Evolutionary conservation across 2,797 vertebrate species (phyloP), one percentile per base, ranked within the genome.

Genomic region (Macrochelys suwanniensis): DNA sequence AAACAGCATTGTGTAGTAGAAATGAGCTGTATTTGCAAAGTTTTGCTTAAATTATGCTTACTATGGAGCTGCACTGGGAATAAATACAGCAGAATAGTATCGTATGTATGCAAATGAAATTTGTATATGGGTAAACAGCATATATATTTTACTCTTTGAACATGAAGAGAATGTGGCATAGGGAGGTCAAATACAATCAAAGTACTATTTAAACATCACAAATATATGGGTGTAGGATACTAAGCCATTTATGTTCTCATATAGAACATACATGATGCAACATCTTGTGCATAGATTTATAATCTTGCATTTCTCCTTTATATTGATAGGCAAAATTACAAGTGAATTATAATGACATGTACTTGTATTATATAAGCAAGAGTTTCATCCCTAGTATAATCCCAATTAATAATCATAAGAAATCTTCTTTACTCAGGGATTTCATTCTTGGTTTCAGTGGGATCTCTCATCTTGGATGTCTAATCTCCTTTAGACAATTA

Each of bases 381-480:
- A 26, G 33, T 23, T 19, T 81, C 1, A 1, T 33, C n/a, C 28
- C 45, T 12, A 21, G 16, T 47, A 87, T 56, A 87, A 92, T 89
- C 47, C 71, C 56, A 47, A 4, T 88, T 95, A 91, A 80, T 83
- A 89, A 79, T 11, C 15, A 92, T 47, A 92, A 87, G 89, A 74
- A 92, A 90, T 10, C 68, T 90, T 71, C 89, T 81, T 53, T 74
- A 28, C 45, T 93, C 33, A 77, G 80, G 21, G 51, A 87, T 91
- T 92, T 93, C 9, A 59, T 95, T 90, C 17, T 71, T 85, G 47
- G 76, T 87, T 92, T 45, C 31, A 49, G 53, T 57, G 88, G 13
- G 45, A 88, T 11, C 1, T 83, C 37, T 74, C 59, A 90, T 80
- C 51, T 42, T 80, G 59, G 80, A 7, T 42, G 2, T 21, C 1